Evolutionary conservation across 2,888 invertebrate species (phyloP).

Genomic region (Tyria jacobaeae): DNA sequence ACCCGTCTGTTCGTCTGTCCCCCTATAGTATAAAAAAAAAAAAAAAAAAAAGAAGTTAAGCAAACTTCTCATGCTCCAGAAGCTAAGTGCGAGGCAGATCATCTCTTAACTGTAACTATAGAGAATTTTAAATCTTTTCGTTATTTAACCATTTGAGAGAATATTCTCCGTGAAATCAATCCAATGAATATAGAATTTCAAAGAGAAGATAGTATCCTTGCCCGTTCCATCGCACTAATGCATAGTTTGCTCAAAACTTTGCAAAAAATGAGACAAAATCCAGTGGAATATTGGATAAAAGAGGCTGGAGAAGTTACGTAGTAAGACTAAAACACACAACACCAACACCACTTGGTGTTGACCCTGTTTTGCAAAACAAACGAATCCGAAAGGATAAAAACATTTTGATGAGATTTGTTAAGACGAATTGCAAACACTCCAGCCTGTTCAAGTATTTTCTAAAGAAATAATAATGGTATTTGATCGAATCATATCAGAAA

Average conservation of each 20-base stretch:
- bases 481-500: conserved; percentile 2
- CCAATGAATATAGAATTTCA: too few species aligned
- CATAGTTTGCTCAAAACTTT: conserved; percentile 23
- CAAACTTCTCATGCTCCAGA: conserved; percentile 37
- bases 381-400: conserved; percentile 33
- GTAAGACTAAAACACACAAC: too few species aligned
- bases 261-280: conserved; percentile 37
- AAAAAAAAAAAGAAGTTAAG: too few species aligned
- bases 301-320: neutral
- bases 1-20: too few species aligned
- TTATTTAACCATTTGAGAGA: too few species aligned
- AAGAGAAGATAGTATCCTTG: neutral
- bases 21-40: too few species aligned
- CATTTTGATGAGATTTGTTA: conserved; percentile 40
- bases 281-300: conserved; percentile 23
- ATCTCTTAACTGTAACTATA: conserved; percentile 4
- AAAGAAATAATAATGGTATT: conserved; percentile 6
- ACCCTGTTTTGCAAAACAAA: neutral
- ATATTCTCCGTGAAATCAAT: too few species aligned
- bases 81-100: conserved; percentile 31
- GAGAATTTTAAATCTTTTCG: too few species aligned
- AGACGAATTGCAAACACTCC: conserved; percentile 37
- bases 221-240: conserved; percentile 4
- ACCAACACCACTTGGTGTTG: too few species aligned
- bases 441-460: conserved; percentile 25